Conservation (phyloP, 2,113 vertebrate genomes). For the Ranitomeya imitator region DNA sequence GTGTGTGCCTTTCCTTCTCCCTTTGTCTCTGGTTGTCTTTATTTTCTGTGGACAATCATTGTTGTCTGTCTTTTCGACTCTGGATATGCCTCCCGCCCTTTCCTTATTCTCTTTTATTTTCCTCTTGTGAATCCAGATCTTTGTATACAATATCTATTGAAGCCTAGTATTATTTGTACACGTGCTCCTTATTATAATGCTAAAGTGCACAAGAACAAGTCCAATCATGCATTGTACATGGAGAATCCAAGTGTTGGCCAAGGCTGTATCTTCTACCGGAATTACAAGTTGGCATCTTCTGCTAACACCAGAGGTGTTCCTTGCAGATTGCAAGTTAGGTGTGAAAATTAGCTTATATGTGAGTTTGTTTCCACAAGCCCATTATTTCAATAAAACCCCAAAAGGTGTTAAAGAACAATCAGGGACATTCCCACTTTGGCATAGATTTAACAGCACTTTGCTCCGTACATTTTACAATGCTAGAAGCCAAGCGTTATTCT, state of each 20-base stretch:
- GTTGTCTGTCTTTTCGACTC: slow-evolving; percentile 16
- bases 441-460: not conserved
- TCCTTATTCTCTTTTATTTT: not conserved
- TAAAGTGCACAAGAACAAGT: not conserved
- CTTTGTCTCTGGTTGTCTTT: slow-evolving; percentile 32
- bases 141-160: not conserved
- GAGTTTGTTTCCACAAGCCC: not conserved
- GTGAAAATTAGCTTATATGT: not conserved
- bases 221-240: not conserved
- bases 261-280: not conserved
- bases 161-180: not conserved
- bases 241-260: not conserved
- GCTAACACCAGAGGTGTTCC: not conserved
- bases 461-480: not conserved
- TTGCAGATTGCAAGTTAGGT: not conserved
- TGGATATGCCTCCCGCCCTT: not conserved
- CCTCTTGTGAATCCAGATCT: not conserved
- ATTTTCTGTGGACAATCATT: slow-evolving; percentile 36
- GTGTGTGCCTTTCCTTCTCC: not conserved
- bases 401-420: not conserved
- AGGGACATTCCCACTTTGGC: not conserved
- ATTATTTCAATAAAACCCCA: not conserved
- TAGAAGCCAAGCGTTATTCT: not conserved
- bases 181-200: not conserved
- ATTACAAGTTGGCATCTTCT: not conserved